Base-by-base conservation (phyloP, 2,797 vertebrate species). In the Malurus splendens region DNA sequence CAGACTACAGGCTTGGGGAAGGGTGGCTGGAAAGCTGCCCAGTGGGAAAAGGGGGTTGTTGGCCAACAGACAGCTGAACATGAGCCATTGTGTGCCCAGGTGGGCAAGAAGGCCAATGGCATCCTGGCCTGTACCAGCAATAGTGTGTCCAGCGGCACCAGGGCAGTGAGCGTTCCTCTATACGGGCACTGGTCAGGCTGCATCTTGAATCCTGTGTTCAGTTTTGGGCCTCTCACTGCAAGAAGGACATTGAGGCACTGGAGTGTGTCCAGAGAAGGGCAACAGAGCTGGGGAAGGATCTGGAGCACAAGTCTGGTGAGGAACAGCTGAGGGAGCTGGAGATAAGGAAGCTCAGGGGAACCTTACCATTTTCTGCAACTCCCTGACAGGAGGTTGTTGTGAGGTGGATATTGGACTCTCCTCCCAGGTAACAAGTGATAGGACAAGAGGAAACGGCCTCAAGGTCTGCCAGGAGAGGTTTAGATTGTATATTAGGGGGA, bases 121-220 rank as follows among this genome's bases (percentile, higher is more conserved):
- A 59, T 59, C 47, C 39, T 33, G 30, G 10, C 15, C 45, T 59
- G 38, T 17, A 8, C 39, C 30, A 42, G 30, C 24, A 28, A 5
- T 7, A 18, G 47, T 61, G 52, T 59, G 66, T 25, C 30, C 50
- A 65, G 59, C 33, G 30, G 66, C 17, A 45, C 11, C 11, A 10
- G 24, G n/a, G 14, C 45, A 39, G 51, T 33, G 45, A 52, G 28
- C 0, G 0, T 44, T 27, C 24, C 28, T 7, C 16, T 39, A 25
- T 56, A 18, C 65, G 17, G 10, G 9, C 57, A 28, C 19, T 38
- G 27, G 6, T 56, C 57, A 64, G 66, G 52, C 45, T 44, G 47
- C 66, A 44, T 18, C 20, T 86, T 10, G 4, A 36, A 33, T 55
- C 15, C 33, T 42, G 7, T n/a, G 14, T 42, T 45, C 42, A 22